Evolutionary conservation across 1,140 invertebrate genomes (phyloP), one percentile per base, ranked within the genome.

Genomic region (Temnothorax nylanderi): DNA sequence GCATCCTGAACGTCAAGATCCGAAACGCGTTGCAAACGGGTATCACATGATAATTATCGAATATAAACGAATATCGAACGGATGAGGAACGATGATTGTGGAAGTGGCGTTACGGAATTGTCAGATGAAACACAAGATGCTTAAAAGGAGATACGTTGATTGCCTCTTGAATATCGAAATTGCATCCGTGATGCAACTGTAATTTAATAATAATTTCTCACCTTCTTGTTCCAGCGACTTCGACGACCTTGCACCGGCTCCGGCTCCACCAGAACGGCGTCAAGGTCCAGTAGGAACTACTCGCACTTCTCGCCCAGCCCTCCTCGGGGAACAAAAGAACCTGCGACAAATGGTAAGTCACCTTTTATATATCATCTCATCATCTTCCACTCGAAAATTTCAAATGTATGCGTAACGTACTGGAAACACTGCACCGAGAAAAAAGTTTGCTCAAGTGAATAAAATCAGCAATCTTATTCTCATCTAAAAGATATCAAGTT

Each of bases 271-370:
- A 98, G 90, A 97, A 97, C 64, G 97, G 97, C 92, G 97, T 97
- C 87, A 98, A 96, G n/a, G 97, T 97, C 98, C 98, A 98, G 94
- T 98, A 98, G 41, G 97, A 97, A 86, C 97, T 98, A 44, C 97
- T 97, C 32, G 98, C 98, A 88, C 97, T 98, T 81, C 97, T 96
- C 56, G 98, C 98, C 97, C 98, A 98, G 18, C 98, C 97, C 94
- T 98, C 98, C 93, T 98, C 98, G 0, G 98, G 97, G 93, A 98
- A 98, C 82, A 98, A 95, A 86, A 98, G 96, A 76, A 98, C 97
- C 97, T 98, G 95, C 13, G 94, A 93, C 89, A 86, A 85, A 56
- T 21, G 41, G n/a, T 44, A 37, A 86, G n/a, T 18, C 16, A 2
- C n/a, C 11, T 26, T 34, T 84, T 62, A 11, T 75, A 49, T 49